phyloP scores from a whole-genome alignment of 2,888 invertebrate genomes.

The Desoria tigrina region DNA sequence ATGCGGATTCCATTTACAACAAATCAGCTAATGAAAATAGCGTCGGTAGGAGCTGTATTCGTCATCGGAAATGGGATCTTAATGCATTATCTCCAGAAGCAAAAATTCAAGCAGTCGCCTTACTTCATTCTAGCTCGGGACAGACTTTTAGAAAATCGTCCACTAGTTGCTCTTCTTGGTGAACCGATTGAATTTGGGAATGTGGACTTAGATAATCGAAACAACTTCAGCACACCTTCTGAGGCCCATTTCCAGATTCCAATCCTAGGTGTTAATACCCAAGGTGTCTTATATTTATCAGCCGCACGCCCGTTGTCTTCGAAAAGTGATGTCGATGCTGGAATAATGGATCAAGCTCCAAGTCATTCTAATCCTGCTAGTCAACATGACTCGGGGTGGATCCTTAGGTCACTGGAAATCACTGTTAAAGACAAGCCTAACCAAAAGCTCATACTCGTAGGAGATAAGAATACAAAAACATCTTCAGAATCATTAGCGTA shows the following conservation, averaged over 20 bases:
- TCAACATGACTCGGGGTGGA: constrained; percentile 19
- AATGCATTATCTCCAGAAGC: constrained; percentile 62
- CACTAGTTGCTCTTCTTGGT: constrained; percentile 68
- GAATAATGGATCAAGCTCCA: not conserved
- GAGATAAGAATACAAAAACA: too few species aligned
- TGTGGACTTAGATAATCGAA: constrained; percentile 61
- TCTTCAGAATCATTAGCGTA: too few species aligned
- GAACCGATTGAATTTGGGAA: constrained; percentile 70
- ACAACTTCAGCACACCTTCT: constrained; percentile 61
- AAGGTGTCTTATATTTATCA: constrained; percentile 64
- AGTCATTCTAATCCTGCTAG: too few species aligned
- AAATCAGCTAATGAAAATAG: constrained; percentile 65
- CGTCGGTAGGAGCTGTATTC: constrained; percentile 66
- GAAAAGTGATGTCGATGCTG: not conserved
- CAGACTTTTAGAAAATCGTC: constrained; percentile 62
- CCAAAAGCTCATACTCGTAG: constrained; percentile 29
- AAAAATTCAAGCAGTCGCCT: constrained; percentile 63
- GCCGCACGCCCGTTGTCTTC: not conserved
- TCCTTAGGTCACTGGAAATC: constrained; percentile 28
- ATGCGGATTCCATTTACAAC: constrained; percentile 58
- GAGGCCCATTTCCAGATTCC: constrained; percentile 67
- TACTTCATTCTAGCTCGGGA: constrained; percentile 68
- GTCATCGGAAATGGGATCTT: constrained; percentile 62
- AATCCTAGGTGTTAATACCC: constrained; percentile 68
- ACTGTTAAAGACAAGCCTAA: constrained; percentile 29